A percentile compares a stretch with the other conserved stretches of the same genome.
phyloP scores from a whole-genome alignment of 2,888 invertebrate species.

The Nephrotoma appendiculata region DNA sequence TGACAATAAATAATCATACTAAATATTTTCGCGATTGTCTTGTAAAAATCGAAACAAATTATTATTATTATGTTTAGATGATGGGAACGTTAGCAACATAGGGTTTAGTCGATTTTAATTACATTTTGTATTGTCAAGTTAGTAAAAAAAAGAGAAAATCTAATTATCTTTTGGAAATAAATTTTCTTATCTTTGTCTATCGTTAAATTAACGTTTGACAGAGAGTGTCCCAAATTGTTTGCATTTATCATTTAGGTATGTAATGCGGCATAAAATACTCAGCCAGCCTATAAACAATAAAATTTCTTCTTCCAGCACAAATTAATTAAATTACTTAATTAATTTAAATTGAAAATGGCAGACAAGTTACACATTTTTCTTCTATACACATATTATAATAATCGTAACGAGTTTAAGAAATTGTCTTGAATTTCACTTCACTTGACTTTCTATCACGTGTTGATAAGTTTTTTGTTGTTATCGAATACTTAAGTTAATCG shows the following conservation, averaged over 20 bases:
- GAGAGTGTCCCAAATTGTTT: not conserved
- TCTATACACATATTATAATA: not conserved
- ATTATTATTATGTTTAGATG: not conserved
- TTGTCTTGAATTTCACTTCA: not conserved
- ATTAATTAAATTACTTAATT: not conserved
- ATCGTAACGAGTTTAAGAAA: not conserved
- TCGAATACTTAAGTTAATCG: not conserved
- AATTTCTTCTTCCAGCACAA: not conserved
- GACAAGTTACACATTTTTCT: not conserved
- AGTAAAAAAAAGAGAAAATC: not conserved
- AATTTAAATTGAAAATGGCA: not conserved
- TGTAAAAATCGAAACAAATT: not conserved
- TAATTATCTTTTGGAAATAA: not conserved
- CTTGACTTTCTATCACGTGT: not conserved
- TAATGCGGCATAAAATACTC: not conserved
- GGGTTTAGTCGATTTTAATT: not conserved
- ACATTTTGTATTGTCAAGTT: not conserved
- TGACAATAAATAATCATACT: not conserved
- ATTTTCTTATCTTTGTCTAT: not conserved
- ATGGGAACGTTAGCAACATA: not conserved
- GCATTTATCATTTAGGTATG: not conserved
- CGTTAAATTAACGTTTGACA: not conserved
- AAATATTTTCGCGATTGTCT: not conserved
- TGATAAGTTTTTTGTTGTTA: not conserved
- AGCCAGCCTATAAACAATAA: not conserved